A percentile compares a stretch with the other conserved stretches of the same genome.
Evolutionary conservation across 2,797 vertebrate genomes (phyloP).

Genomic region (Podarcis siculus): DNA sequence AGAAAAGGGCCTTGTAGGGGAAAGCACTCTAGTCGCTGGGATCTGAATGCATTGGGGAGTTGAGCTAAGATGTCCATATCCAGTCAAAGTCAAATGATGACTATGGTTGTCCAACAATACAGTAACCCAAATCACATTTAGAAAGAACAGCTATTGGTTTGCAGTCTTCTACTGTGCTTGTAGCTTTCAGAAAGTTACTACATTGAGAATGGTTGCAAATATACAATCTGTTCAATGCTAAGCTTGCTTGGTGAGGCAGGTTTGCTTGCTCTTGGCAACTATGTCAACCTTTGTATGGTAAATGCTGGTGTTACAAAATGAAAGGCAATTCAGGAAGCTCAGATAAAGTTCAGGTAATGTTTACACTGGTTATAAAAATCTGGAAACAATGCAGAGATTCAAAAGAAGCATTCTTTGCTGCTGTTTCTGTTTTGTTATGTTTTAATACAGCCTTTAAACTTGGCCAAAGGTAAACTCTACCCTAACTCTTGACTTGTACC

Average conservation of each 20-base stretch:
- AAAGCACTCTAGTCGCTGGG: neutral
- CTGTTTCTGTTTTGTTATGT: constrained; percentile 25
- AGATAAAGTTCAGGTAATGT: constrained; percentile 45
- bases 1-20: neutral
- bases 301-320: constrained; percentile 59
- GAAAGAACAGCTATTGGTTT: neutral
- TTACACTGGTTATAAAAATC: constrained; percentile 56
- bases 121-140: neutral
- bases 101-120: neutral
- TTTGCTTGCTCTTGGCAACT: constrained; percentile 43
- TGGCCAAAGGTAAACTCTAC: constrained; percentile 19
- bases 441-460: constrained; percentile 16
- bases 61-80: neutral
- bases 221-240: neutral
- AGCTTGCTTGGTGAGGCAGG: constrained; percentile 14
- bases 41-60: neutral
- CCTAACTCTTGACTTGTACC: constrained; percentile 28
- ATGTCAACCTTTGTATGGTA: constrained; percentile 51
- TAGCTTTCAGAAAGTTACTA: neutral
- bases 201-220: neutral
- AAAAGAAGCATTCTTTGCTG: constrained; percentile 48
- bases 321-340: constrained; percentile 51
- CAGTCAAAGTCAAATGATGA: neutral
- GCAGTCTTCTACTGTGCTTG: neutral
- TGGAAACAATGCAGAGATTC: constrained; percentile 35